phyloP scores from a whole-genome alignment of 2,113 vertebrate genomes.

The Cephalopterus ornatus region DNA sequence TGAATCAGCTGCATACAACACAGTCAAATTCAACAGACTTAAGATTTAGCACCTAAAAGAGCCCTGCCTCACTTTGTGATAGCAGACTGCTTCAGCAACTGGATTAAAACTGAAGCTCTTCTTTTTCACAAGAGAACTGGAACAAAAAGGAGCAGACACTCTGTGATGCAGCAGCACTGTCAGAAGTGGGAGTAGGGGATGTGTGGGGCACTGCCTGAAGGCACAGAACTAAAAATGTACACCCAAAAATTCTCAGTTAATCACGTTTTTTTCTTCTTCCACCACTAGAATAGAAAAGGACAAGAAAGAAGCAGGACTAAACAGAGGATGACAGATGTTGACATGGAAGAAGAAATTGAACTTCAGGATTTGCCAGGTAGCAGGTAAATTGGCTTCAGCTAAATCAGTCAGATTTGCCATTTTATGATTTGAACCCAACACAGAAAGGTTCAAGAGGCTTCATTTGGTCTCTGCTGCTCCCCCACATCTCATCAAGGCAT shows the following conservation, averaged over 20 bases:
- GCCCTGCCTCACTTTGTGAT: not conserved
- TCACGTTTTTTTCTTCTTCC: not conserved
- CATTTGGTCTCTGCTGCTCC: not conserved
- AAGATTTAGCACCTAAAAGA: not conserved
- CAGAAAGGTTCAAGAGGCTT: not conserved
- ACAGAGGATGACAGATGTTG: not conserved
- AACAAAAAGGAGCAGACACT: not conserved
- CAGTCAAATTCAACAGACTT: not conserved
- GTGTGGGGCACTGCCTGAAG: not conserved
- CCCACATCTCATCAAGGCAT: not conserved
- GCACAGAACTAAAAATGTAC: not conserved
- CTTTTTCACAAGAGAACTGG: not conserved
- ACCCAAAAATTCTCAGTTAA: not conserved
- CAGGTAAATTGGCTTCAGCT: not conserved
- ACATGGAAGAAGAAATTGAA: not conserved
- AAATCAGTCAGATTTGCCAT: not conserved
- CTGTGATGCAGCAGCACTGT: not conserved
- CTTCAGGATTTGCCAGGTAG: not conserved
- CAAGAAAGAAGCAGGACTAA: not conserved
- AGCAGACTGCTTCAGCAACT: not conserved
- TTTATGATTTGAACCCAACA: not conserved
- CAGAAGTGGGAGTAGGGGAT: not conserved
- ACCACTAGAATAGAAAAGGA: not conserved
- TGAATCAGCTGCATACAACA: not conserved
- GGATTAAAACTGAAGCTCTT: not conserved